A percentile compares a stretch with the other conserved stretches of the same genome.
Conservation (phyloP, 2,113 vertebrate species). For the Cariama cristata region DNA sequence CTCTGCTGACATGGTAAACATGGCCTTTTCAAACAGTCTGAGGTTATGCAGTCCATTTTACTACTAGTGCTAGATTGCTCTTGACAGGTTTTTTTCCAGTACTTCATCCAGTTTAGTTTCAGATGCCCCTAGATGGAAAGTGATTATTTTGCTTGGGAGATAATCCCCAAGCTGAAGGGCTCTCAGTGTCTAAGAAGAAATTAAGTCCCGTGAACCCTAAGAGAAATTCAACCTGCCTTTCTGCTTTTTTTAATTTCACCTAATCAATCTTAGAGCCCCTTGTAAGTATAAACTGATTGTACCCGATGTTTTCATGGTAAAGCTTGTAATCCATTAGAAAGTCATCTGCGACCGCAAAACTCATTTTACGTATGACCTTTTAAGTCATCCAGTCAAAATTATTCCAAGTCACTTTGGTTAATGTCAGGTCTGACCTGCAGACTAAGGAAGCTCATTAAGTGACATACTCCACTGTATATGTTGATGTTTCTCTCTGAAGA, state of each 20-base stretch:
- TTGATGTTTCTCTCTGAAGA: not conserved
- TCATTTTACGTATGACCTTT: constrained; percentile 19
- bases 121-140: not conserved
- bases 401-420: not conserved
- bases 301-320: not conserved
- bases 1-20: not conserved
- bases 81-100: not conserved
- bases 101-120: not conserved
- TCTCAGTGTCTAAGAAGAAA: not conserved
- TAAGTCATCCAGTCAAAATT: not conserved
- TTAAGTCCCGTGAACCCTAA: not conserved
- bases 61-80: not conserved
- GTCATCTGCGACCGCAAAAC: constrained; percentile 4
- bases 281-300: not conserved
- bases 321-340: constrained; percentile 28
- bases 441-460: not conserved
- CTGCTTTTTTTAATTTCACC: constrained; percentile 11
- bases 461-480: not conserved
- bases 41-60: not conserved
- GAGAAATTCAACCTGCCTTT: not conserved
- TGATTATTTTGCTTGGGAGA: constrained; percentile 14
- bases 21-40: constrained; percentile 27
- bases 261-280: not conserved
- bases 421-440: constrained; percentile 24
- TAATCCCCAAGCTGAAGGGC: not conserved